Evolutionary conservation across 1,140 invertebrate species (phyloP), one percentile per base, ranked within the genome.

Genomic region (Adelges cooleyi): DNA sequence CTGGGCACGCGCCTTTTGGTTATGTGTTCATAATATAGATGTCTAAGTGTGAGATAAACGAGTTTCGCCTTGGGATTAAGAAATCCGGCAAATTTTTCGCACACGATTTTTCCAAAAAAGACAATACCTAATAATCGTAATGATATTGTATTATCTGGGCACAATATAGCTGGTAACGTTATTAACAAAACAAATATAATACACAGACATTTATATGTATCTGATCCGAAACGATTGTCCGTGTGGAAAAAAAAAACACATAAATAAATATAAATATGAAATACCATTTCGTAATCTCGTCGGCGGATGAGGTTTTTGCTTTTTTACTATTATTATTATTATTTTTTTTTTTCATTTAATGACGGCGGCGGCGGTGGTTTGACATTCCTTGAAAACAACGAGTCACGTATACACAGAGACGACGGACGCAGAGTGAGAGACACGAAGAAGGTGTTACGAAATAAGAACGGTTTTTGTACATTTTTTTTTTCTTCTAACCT

Each of bases 331-430:
- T n/a, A n/a, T n/a, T n/a, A n/a, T n/a, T n/a, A n/a, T n/a, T n/a
- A n/a, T n/a, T n/a, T n/a, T n/a, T 33, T 33, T 33, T 6, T 33
- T 33, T 33, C 11, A 33, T 33, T 33, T 33, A 33, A 33, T 33
- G 29, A 20, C 8, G 2, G 29, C 11, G 20, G 29, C 18, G 25
- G 10, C 22, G 51, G 51, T 53, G 29, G 51, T 42, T 56, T 42
- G 38, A 56, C 53, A 42, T 56, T 42, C 53, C 53, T 56, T 38
- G 53, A 42, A 56, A 56, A 56, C 38, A n/a, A 56, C 53, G n/a
- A 56, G 53, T 56, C 53, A 56, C 53, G 38, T 56, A n/a, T n/a
- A n/a, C n/a, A 42, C 29, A 33, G 29, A 33, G 27, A 10, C 25
- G 38, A 1, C 25, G 38, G 1, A 27, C 8, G 11, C 33, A 27